These are phyloP conservation scores for Aurelia coerulea DNA, from an alignment of 30 jellyfish, hydroid and myxozoan species.

Conservation along the genomic window DNA sequence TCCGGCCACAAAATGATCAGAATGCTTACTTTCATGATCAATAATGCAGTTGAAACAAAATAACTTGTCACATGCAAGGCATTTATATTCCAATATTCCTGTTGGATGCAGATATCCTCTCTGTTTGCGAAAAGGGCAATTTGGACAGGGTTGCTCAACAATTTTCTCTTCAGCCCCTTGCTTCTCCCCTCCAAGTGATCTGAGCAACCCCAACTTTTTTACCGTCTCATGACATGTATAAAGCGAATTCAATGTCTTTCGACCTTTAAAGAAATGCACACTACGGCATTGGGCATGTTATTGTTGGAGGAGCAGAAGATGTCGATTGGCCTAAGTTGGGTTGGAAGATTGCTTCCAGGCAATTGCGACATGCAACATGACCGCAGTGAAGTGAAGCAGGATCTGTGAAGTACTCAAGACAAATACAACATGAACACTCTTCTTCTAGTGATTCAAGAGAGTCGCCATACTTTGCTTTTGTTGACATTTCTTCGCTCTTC, in stretches of 20 bases:
- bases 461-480: constrained; percentile 4
- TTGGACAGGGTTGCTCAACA: too few species aligned
- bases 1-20: too few species aligned
- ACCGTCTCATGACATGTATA: too few species aligned
- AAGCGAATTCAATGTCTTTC: background rate
- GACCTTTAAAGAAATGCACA: background rate
- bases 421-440: constrained; percentile 23
- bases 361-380: constrained; percentile 15
- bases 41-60: too few species aligned
- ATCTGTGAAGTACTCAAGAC: background rate
- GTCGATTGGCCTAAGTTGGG: background rate
- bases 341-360: constrained; percentile 5
- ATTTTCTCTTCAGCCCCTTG: too few species aligned
- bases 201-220: too few species aligned
- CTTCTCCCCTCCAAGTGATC: too few species aligned
- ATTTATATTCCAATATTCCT: too few species aligned
- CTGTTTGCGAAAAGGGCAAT: too few species aligned
- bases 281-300: constrained; percentile 34
- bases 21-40: too few species aligned
- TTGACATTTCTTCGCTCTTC: background rate
- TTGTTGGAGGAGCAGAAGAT: background rate
- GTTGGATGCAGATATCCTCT: too few species aligned
- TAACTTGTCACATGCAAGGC: too few species aligned
- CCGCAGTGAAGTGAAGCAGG: constrained; percentile 1
- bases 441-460: constrained; percentile 14